phyloP scores from a whole-genome alignment of 2,888 invertebrate species.

The Proisotoma minuta region DNA sequence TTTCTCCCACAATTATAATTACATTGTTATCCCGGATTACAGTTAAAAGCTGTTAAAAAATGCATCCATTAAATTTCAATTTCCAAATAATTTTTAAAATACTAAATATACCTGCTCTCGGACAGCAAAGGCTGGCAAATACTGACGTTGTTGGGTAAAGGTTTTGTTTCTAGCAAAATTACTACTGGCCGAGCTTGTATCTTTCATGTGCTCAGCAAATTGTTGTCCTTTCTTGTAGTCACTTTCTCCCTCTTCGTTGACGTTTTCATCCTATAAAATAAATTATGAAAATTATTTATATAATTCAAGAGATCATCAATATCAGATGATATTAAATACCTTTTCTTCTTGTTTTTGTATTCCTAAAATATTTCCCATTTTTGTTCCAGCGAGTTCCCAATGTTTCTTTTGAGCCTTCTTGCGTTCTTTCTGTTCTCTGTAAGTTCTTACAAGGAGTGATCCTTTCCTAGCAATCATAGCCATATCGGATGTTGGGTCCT shows the following conservation, averaged over 20 bases:
- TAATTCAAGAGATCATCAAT: neutral
- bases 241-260: conserved; percentile 65
- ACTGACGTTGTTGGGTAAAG: conserved; percentile 80
- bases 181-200: conserved; percentile 61
- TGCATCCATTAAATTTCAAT: conserved; percentile 9
- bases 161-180: conserved; percentile 83
- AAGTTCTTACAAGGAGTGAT: conserved; percentile 79
- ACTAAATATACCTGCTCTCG: conserved; percentile 70
- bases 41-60: conserved; percentile 62
- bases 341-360: conserved; percentile 70
- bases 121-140: conserved; percentile 91
- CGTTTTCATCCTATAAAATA: conserved; percentile 52
- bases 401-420: conserved; percentile 96
- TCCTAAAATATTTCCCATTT: conserved; percentile 94
- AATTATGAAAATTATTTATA: neutral
- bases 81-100: conserved; percentile 28
- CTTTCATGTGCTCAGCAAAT: conserved; percentile 90
- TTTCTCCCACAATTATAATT: conserved; percentile 90
- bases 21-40: conserved; percentile 89
- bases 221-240: conserved; percentile 92
- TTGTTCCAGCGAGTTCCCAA: conserved; percentile 97
- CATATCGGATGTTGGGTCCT: conserved; percentile 96
- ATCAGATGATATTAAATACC: conserved; percentile 39
- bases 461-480: conserved; percentile 93
- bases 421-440: conserved; percentile 94